phyloP scores from a whole-genome alignment of 2,888 invertebrate species.

The Phengaris arion region DNA sequence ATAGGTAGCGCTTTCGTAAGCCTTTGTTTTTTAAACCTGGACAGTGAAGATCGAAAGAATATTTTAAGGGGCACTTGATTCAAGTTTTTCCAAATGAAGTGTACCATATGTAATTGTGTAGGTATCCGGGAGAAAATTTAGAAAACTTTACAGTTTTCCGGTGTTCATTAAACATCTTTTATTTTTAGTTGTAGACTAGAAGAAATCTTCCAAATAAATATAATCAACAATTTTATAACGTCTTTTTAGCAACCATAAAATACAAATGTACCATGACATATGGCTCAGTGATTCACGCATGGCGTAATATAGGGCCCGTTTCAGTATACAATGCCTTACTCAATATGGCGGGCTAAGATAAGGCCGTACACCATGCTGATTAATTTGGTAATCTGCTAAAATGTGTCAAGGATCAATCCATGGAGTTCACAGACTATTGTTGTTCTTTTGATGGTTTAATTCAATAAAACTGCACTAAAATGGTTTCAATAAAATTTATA shows the following conservation, averaged over 20 bases:
- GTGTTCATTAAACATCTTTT: no score
- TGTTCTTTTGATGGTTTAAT: slow-evolving; percentile 49
- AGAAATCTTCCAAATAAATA: no score
- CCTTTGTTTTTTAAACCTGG: no score
- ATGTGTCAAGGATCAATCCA: slow-evolving; percentile 20
- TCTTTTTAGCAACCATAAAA: slow-evolving; percentile 19
- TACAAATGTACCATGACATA: slow-evolving; percentile 31
- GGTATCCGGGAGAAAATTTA: no score
- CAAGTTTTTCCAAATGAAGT: no score
- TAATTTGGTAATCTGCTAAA: slow-evolving; percentile 21
- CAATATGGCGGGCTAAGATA: slow-evolving; percentile 25
- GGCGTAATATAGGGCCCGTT: slow-evolving; percentile 34
- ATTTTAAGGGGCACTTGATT: no score
- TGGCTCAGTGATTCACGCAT: slow-evolving; percentile 34
- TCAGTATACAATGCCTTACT: slow-evolving; percentile 32
- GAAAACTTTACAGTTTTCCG: no score
- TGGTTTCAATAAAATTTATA: slow-evolving; percentile 20
- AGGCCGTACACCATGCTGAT: not conserved
- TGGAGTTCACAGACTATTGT: slow-evolving; percentile 26
- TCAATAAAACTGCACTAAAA: slow-evolving; percentile 51
- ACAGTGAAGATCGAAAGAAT: no score
- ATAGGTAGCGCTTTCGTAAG: no score
- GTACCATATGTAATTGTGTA: no score
- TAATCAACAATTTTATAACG: no score
- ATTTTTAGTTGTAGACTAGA: no score